phyloP scores from a whole-genome alignment of 2,888 invertebrate genomes.

The Eulithis prunata region DNA sequence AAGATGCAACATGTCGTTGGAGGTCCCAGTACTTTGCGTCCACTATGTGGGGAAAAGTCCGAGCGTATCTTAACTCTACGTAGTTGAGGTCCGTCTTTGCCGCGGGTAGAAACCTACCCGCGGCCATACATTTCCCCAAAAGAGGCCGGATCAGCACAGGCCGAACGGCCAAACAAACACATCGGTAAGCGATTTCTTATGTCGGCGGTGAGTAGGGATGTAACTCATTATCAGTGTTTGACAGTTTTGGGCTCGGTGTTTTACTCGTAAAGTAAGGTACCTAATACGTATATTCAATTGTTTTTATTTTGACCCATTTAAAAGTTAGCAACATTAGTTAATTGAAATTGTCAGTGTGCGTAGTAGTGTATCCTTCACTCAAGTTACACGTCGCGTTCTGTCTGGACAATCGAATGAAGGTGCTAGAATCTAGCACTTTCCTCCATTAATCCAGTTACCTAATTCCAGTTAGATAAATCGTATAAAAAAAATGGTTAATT shows the following conservation, averaged over 20 bases:
- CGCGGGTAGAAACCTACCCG: no score
- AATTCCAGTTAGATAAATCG: no score
- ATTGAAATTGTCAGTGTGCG: not conserved
- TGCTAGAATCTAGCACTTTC: no score
- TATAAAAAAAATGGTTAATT: not conserved
- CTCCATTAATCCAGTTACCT: no score
- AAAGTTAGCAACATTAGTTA: not conserved
- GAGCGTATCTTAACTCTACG: no score
- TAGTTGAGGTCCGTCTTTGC: no score
- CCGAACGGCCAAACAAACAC: not conserved
- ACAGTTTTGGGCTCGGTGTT: conserved; percentile 14
- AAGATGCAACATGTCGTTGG: no score
- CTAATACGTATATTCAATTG: conserved; percentile 1
- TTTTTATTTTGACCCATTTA: conserved; percentile 21
- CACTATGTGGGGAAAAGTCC: no score
- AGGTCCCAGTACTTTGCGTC: no score
- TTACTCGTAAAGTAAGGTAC: not conserved
- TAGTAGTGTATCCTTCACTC: no score
- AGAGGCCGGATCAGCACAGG: conserved; percentile 14
- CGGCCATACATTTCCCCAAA: not conserved
- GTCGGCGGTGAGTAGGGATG: conserved; percentile 19
- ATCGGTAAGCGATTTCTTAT: conserved; percentile 32
- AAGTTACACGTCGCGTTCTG: no score
- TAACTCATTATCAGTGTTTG: conserved; percentile 19
- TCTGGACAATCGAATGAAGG: no score